Evolutionary conservation across 1,140 invertebrate genomes (phyloP).

Genomic region (Himalopsyche phryganea): DNA sequence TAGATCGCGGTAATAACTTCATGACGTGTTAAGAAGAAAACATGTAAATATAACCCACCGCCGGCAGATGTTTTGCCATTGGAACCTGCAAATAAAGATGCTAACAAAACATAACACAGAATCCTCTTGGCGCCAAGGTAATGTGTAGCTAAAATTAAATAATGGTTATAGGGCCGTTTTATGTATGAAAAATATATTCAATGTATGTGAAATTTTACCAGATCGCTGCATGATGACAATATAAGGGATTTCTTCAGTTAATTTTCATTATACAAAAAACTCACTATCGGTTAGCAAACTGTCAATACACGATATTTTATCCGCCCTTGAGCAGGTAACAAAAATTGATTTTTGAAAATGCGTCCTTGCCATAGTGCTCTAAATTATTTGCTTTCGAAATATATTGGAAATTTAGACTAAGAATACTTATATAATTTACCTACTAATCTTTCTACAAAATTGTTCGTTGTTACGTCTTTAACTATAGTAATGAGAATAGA

Average conservation of each 20-base stretch:
- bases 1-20: no score
- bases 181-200: slow-evolving; percentile 1
- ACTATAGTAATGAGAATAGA: no score
- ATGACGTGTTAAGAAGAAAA: no score
- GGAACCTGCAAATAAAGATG: not conserved
- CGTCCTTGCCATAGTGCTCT: slow-evolving; percentile 37
- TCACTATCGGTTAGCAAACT: slow-evolving; percentile 45
- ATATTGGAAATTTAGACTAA: no score
- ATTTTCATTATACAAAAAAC: slow-evolving; percentile 42
- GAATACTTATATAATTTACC: no score
- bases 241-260: slow-evolving; percentile 30
- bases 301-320: slow-evolving; percentile 42
- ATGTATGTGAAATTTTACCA: slow-evolving; percentile 39
- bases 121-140: slow-evolving; percentile 19
- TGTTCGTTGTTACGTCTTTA: no score
- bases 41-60: no score
- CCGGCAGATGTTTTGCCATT: no score
- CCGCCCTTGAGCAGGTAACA: slow-evolving; percentile 43
- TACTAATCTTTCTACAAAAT: no score
- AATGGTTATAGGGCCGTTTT: not conserved
- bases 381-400: no score
- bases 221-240: slow-evolving; percentile 51
- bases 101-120: slow-evolving; percentile 15
- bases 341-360: slow-evolving; percentile 52
- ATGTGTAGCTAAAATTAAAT: no score